phyloP scores from a whole-genome alignment of 1,140 invertebrate species.

The Rhopalosiphum maidis region DNA sequence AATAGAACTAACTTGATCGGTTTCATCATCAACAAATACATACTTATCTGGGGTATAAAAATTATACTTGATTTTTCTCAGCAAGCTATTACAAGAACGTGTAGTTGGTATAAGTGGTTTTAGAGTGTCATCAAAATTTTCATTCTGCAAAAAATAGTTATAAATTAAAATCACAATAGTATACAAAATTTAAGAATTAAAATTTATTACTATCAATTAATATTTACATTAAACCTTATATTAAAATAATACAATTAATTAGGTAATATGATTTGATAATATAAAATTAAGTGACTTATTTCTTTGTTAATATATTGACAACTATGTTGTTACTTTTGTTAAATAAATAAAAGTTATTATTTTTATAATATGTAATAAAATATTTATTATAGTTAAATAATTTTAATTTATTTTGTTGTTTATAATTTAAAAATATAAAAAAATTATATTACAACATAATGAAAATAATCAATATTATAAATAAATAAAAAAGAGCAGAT shows the following conservation, averaged over 20 bases:
- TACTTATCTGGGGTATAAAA: not conserved
- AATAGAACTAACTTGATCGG: not conserved
- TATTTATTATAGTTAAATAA: not conserved
- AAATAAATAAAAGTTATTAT: not conserved
- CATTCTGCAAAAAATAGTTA: not conserved
- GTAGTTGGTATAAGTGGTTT: conserved; percentile 47
- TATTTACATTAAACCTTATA: not conserved
- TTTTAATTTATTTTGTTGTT: not conserved
- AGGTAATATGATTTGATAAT: not conserved
- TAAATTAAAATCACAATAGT: not conserved
- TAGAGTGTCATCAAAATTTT: not conserved
- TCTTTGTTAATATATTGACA: no score
- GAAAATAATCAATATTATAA: not conserved
- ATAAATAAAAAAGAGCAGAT: not conserved
- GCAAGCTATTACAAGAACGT: conserved; percentile 46
- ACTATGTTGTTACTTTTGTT: not conserved
- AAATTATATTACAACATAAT: not conserved
- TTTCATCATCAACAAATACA: not conserved
- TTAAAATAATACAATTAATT: not conserved
- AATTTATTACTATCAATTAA: not conserved
- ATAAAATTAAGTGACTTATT: not conserved
- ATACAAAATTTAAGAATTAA: not conserved
- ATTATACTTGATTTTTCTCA: conserved; percentile 55
- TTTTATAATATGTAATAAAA: not conserved
- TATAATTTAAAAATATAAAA: not conserved